These are phyloP conservation scores for Macrotus californicus DNA, from an alignment of 2,113 vertebrate genomes.

Conservation along the genomic window DNA sequence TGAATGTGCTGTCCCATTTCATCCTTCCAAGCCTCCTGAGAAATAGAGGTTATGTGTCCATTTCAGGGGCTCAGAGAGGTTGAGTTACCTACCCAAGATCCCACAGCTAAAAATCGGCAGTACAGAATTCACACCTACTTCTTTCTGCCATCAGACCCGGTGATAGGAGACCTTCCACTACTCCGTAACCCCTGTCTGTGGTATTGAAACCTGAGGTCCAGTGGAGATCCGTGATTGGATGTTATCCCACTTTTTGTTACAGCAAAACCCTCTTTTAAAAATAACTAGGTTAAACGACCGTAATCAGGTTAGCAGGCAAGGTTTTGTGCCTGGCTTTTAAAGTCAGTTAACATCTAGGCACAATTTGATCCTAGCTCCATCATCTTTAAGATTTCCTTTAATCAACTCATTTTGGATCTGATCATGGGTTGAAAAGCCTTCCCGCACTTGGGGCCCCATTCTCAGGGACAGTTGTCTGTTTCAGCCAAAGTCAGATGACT, in stretches of 20 bases:
- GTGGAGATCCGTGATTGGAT: not conserved
- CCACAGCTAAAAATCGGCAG: not conserved
- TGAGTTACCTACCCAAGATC: not conserved
- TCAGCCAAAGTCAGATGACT: not conserved
- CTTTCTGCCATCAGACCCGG: not conserved
- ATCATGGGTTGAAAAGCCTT: not conserved
- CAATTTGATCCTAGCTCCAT: not conserved
- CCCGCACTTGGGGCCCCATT: not conserved
- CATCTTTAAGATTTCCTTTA: not conserved
- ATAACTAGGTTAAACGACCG: not conserved
- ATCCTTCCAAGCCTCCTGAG: not conserved
- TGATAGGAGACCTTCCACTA: not conserved
- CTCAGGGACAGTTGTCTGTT: not conserved
- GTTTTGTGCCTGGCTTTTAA: not conserved
- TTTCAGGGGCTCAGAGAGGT: not conserved
- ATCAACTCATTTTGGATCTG: not conserved
- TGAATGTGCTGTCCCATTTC: not conserved
- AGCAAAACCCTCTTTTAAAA: not conserved
- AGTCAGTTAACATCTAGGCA: not conserved
- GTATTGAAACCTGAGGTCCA: not conserved
- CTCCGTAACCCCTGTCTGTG: fast-evolving
- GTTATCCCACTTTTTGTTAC: not conserved
- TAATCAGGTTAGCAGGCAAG: not conserved
- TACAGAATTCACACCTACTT: too few relatives aligned
- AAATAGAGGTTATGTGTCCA: not conserved